Base-by-base conservation (phyloP, 1,140 invertebrate genomes). In the Habropoda laboriosa region DNA sequence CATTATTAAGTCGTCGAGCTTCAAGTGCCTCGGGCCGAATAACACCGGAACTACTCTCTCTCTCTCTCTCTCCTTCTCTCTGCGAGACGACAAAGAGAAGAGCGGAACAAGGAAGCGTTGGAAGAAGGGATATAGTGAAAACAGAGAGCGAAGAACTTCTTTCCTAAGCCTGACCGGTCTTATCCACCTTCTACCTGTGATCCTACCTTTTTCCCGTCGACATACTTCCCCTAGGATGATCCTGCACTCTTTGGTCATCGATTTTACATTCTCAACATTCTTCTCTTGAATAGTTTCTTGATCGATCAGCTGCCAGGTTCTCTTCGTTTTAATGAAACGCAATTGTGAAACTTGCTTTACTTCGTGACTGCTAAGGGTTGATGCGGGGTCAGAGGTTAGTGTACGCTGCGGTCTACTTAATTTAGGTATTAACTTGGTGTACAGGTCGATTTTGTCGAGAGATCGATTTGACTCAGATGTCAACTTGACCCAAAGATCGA, bases 1-100 rank as follows among this genome's bases (percentile, higher is more conserved):
- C 70, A 86, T 86, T 86, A 86, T 83, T 83, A 86, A 80, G 77
- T 83, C 58, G 35, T 32, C 51, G 35, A 58, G 70, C 38, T 78
- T 71, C 58, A 47, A 74, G 49, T 73, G 72, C 53, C 63, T 45
- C 60, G 30, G 60, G 47, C 24, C 30, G 35, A 45, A 30, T 73
- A 80, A 64, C 45, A 42, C 42, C 21, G 42, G 16, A 53, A 63
- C 55, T 68, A 18, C 47, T 24, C 57, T 49, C 2, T 16, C 38
- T 8, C 7, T 42, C 12, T 55, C 51, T 55, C n/a, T n/a, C n/a
- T n/a, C n/a, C n/a, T n/a, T n/a, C n/a, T n/a, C n/a, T n/a, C n/a
- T n/a, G 27, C n/a, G 18, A 42, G 13, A 45, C 45, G 45, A 81
- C 45, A 61, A 45, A 64, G 58, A 51, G 6, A 24, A 49, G 35